These are phyloP conservation scores for Cydia splendana DNA, from an alignment of 1,140 invertebrate genomes.

Conservation along the genomic window DNA sequence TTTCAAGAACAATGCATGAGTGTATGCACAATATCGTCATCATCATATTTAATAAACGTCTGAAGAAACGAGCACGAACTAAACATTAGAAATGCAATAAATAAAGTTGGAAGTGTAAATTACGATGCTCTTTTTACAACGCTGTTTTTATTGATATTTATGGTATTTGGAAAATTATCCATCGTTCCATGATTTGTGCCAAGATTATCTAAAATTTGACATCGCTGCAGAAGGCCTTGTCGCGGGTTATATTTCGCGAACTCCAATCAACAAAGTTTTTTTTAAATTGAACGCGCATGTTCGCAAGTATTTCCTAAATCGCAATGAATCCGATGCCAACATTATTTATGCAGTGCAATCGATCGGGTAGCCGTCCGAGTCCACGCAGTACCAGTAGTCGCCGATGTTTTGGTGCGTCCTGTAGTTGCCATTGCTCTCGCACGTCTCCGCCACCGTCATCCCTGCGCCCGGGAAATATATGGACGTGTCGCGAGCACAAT, in stretches of 20 bases:
- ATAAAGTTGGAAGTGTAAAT: not conserved
- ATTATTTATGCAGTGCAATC: constrained; percentile 38
- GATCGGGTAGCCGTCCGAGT: constrained; percentile 77
- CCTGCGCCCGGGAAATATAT: constrained; percentile 73
- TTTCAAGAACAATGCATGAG: not conserved
- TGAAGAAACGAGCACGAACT: not conserved
- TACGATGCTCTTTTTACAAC: not conserved
- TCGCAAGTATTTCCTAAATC: constrained; percentile 40
- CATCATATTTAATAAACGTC: not conserved
- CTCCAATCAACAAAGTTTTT: too few species aligned
- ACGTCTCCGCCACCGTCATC: constrained; percentile 67
- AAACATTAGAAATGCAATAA: constrained; percentile 4
- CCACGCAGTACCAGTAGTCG: constrained; percentile 77
- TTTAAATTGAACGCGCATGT: constrained; percentile 35
- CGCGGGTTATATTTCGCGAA: too few species aligned
- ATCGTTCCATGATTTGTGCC: too few species aligned
- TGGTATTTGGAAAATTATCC: too few species aligned
- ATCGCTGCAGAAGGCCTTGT: too few species aligned
- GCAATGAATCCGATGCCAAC: constrained; percentile 37
- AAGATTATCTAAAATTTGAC: too few species aligned
- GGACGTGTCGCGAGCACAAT: constrained; percentile 79
- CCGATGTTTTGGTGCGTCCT: constrained; percentile 68
- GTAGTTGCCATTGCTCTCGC: constrained; percentile 79
- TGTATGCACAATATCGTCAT: not conserved
- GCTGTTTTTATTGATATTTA: not conserved